phyloP scores from a whole-genome alignment of 2,113 vertebrate genomes.

The Campylomormyrus numenius region DNA sequence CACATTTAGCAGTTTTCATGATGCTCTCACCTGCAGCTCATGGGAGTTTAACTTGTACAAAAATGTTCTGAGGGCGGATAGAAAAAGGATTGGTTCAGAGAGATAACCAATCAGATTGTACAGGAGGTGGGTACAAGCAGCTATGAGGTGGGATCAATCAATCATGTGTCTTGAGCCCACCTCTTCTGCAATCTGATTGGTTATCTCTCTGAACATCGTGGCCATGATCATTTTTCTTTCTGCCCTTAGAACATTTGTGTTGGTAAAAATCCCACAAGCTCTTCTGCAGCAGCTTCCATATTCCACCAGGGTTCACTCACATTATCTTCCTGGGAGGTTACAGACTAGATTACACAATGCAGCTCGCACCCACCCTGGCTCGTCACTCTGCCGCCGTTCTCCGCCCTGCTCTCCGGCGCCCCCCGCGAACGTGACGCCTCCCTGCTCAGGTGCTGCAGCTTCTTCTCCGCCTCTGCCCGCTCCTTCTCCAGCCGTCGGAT shows the following conservation, averaged over 20 bases:
- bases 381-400: constrained; percentile 50
- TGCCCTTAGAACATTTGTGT: too few relatives aligned
- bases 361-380: constrained; percentile 52
- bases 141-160: too few relatives aligned
- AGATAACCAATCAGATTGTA: too few relatives aligned
- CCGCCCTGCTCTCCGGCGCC: constrained; percentile 55
- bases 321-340: background rate
- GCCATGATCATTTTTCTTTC: too few relatives aligned
- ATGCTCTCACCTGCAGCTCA: background rate
- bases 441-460: constrained; percentile 58
- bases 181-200: too few relatives aligned
- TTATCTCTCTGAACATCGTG: too few relatives aligned
- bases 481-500: constrained; percentile 69
- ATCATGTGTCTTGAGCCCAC: too few relatives aligned
- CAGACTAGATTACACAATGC: constrained; percentile 38
- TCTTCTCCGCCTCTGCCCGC: constrained; percentile 63
- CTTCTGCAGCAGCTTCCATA: background rate
- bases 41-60: too few relatives aligned
- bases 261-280: background rate
- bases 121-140: too few relatives aligned
- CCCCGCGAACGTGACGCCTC: constrained; percentile 59
- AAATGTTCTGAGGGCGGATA: too few relatives aligned
- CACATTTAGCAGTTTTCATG: background rate
- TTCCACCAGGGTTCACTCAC: background rate
- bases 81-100: too few relatives aligned